These are phyloP conservation scores for Trissolcus brochymenae DNA, from an alignment of 2,888 invertebrate species.

Conservation along the genomic window DNA sequence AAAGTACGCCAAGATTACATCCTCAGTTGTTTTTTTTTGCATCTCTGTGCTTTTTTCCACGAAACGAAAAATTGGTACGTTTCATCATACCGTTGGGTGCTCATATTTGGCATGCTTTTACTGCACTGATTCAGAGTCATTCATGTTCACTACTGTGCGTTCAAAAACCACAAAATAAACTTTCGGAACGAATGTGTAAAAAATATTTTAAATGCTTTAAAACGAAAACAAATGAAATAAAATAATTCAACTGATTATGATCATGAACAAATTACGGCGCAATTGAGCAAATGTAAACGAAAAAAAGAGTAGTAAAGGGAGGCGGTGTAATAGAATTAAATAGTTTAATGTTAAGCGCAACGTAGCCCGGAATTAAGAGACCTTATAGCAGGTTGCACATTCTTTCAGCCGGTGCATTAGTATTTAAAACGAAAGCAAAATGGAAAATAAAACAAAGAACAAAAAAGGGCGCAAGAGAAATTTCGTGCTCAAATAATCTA, in stretches of 20 bases:
- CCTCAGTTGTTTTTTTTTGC: no score
- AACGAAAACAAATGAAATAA: neutral
- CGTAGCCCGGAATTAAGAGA: slow-evolving; percentile 23
- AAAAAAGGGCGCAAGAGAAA: neutral
- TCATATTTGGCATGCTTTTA: no score
- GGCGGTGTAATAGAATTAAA: slow-evolving; percentile 25
- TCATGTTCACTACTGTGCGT: no score
- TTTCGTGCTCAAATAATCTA: neutral
- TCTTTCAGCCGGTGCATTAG: slow-evolving; percentile 17
- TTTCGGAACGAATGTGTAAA: no score
- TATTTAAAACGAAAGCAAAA: slow-evolving; percentile 14
- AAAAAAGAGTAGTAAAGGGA: slow-evolving; percentile 8
- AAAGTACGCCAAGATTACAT: no score
- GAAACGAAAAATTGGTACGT: no score
- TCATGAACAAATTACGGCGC: slow-evolving; percentile 12
- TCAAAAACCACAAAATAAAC: no score
- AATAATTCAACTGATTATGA: slow-evolving; percentile 11
- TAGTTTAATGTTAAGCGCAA: slow-evolving; percentile 29
- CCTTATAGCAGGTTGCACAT: slow-evolving; percentile 17
- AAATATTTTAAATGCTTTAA: no score
- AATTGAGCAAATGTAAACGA: slow-evolving; percentile 32
- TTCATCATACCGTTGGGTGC: no score
- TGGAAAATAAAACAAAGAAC: neutral
- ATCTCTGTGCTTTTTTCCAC: no score
- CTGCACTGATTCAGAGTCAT: no score